Evolutionary conservation across 2,113 vertebrate species (phyloP).

Genomic region (Willisornis vidua): DNA sequence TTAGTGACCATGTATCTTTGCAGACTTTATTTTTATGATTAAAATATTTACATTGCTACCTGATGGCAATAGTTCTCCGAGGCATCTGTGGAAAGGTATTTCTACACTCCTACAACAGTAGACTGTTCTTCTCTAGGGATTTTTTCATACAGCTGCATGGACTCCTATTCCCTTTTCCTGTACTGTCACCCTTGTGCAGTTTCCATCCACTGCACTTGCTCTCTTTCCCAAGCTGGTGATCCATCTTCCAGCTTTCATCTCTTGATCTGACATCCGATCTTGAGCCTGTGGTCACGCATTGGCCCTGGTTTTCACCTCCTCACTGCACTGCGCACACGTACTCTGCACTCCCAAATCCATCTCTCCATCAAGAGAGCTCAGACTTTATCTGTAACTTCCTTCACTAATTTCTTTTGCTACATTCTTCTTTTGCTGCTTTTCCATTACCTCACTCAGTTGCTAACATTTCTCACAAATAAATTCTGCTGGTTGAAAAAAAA

Average conservation of each 20-base stretch:
- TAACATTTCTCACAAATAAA: not conserved
- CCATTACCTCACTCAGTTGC: not conserved
- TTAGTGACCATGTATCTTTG: not conserved
- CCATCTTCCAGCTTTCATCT: slow-evolving; percentile 28
- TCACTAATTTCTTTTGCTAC: not conserved
- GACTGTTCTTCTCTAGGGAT: not conserved
- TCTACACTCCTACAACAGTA: not conserved
- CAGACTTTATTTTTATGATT: not conserved
- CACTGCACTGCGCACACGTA: not conserved
- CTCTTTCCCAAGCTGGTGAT: not conserved
- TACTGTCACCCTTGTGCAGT: not conserved
- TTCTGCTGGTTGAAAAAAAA: not conserved
- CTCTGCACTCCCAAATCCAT: not conserved
- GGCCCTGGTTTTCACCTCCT: slow-evolving; percentile 21
- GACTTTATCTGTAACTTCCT: not conserved
- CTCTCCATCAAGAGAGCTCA: not conserved
- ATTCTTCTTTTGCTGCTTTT: not conserved
- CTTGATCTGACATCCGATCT: not conserved
- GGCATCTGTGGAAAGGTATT: not conserved
- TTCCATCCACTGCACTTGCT: not conserved
- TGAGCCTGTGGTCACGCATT: not conserved
- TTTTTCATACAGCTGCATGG: not conserved
- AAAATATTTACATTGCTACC: slow-evolving; percentile 5
- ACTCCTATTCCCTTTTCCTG: not conserved
- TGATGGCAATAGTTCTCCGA: not conserved